Evolutionary conservation across 2,888 invertebrate species (phyloP).

Genomic region (Nephrotoma guestfalica): DNA sequence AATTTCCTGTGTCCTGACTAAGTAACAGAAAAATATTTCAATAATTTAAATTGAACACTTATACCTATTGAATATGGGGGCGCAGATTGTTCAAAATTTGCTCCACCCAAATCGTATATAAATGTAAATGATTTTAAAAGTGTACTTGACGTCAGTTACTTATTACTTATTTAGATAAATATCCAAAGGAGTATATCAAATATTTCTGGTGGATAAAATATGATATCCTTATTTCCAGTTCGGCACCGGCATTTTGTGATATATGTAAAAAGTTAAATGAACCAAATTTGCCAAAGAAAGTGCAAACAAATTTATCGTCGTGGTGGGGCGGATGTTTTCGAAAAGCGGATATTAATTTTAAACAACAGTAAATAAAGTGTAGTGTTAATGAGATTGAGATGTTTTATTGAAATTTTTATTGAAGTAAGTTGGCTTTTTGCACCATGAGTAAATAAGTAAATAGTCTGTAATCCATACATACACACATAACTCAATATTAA

Average conservation of each 20-base stretch:
- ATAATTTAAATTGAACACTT: conserved; percentile 39
- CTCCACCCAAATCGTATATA: conserved; percentile 38
- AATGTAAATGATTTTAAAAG: conserved; percentile 40
- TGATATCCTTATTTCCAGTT: conserved; percentile 14
- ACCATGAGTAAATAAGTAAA: too few species aligned
- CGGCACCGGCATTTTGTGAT: conserved; percentile 14
- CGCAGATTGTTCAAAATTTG: conserved; percentile 39
- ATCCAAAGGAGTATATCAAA: conserved; percentile 38
- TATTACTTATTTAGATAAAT: conserved; percentile 33
- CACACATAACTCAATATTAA: too few species aligned
- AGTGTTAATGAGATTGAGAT: too few species aligned
- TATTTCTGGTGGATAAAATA: conserved; percentile 41
- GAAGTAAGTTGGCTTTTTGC: too few species aligned
- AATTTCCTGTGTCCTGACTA: conserved; percentile 53
- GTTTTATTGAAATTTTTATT: too few species aligned
- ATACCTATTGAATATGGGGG: conserved; percentile 53
- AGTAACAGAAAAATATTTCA: conserved; percentile 47
- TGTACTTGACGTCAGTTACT: conserved; percentile 35
- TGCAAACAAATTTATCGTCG: background rate
- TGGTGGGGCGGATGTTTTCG: background rate
- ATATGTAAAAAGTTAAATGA: conserved; percentile 18
- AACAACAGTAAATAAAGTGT: background rate
- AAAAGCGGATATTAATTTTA: background rate
- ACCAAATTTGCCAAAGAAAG: conserved; percentile 10
- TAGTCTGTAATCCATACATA: too few species aligned